Evolutionary conservation across 2,113 vertebrate genomes (phyloP).

Genomic region (Herpailurus yagouaroundi): DNA sequence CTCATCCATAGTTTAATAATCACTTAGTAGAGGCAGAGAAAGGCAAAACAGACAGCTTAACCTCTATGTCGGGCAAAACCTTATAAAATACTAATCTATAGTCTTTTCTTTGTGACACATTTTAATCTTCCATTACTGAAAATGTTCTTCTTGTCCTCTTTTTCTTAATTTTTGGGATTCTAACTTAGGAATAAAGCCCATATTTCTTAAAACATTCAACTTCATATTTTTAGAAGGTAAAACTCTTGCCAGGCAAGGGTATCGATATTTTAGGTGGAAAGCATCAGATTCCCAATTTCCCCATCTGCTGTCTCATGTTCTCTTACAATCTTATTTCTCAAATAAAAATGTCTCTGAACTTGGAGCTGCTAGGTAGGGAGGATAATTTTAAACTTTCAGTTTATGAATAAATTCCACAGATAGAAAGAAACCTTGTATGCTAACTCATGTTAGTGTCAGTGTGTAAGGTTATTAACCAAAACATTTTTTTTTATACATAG

Average conservation of each 20-base stretch:
- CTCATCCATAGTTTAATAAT: not conserved
- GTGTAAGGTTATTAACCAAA: not conserved
- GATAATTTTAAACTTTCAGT: not conserved
- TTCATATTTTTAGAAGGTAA: constrained; percentile 4
- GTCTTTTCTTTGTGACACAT: not conserved
- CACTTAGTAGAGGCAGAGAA: not conserved
- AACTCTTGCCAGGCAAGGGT: constrained; percentile 5
- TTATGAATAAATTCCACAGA: not conserved
- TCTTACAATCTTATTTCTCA: not conserved
- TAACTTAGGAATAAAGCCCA: not conserved
- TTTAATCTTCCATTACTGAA: constrained; percentile 11
- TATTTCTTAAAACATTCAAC: not conserved
- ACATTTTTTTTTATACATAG: not conserved
- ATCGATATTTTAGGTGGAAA: not conserved
- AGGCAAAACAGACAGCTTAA: not conserved
- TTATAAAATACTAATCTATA: not conserved
- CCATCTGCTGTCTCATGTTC: not conserved
- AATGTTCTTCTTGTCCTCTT: not conserved
- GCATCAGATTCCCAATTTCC: not conserved
- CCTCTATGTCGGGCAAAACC: not conserved
- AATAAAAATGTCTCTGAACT: not conserved
- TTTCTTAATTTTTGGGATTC: not conserved
- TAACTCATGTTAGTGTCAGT: not conserved
- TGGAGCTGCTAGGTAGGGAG: not conserved
- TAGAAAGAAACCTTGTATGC: not conserved